Base-by-base conservation (phyloP, 2,888 invertebrate genomes). In the Slavum lentiscoides region DNA sequence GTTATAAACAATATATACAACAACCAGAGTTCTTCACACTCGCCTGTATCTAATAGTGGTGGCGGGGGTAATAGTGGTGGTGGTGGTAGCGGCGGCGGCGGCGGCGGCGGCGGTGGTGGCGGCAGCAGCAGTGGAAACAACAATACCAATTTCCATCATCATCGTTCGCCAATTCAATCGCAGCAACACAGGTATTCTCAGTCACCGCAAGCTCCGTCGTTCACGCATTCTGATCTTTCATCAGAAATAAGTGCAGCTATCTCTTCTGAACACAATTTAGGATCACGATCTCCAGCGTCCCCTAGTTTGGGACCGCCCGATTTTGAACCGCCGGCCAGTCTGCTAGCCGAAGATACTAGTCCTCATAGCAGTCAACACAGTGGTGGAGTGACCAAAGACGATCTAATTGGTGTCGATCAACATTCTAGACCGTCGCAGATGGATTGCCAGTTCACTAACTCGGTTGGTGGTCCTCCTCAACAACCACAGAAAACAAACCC, bases 191-290 rank as follows among this genome's bases (percentile, higher is more conserved):
- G 86, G 82, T 88, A 88, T 84, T 84, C 83, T 58, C 84, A 86
- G 84, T 84, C 86, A 74, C 84, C 86, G 83, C 85, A 86, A 84
- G 87, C 88, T 85, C 84, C 86, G 82, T 84, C 86, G 17, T 90
- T 90, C 84, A 90, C 90, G 37, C 92, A 92, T 86, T 92, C 91
- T 64, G 93, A 93, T 86, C 88, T 93, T 84, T 92, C 92, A 82
- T 91, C 91, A 81, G 93, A 93, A 86, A 92, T 93, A 85, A 92
- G 92, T 85, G 92, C 92, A 15, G 93, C 92, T 75, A 93, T 93
- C 85, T 91, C 92, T 82, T 90, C 91, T 43, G 91, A 91, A 84
- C 77, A 80, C 62, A 85, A 85, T 82, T 87, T 90, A 82, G 88
- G 89, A 72, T 92, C 92, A 67, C 92, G 92, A 17, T 91, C 91